phyloP scores from a whole-genome alignment of 2,888 invertebrate genomes.

The Nudaria mundana region DNA sequence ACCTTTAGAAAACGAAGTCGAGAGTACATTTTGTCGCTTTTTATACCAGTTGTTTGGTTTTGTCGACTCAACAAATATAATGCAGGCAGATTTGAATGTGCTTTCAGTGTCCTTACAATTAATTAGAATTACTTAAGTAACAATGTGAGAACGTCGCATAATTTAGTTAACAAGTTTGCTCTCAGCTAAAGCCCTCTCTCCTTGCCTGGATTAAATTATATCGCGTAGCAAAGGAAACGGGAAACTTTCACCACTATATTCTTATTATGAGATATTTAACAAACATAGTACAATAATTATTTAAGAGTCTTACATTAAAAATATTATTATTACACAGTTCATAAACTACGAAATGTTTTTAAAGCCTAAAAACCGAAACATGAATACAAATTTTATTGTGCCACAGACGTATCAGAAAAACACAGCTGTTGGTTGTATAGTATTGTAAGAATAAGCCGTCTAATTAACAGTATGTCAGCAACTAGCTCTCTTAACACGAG shows the following conservation, averaged over 20 bases:
- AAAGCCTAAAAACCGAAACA: too few species aligned
- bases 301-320: too few species aligned
- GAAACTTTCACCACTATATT: too few species aligned
- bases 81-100: constrained; percentile 33
- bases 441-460: too few species aligned
- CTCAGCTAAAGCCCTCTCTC: constrained; percentile 39
- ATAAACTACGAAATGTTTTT: too few species aligned
- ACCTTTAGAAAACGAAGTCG: constrained; percentile 41
- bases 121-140: constrained; percentile 46
- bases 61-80: constrained; percentile 18
- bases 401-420: too few species aligned
- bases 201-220: constrained; percentile 41
- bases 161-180: constrained; percentile 54
- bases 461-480: constrained; percentile 45
- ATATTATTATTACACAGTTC: too few species aligned
- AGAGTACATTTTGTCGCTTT: constrained; percentile 31
- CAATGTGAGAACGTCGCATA: constrained; percentile 50
- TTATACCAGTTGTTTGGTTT: constrained; percentile 18
- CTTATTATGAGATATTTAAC: too few species aligned
- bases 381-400: too few species aligned
- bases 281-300: too few species aligned
- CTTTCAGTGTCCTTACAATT: constrained; percentile 46
- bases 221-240: constrained; percentile 29
- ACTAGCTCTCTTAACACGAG: constrained; percentile 43
- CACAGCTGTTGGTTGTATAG: too few species aligned